A percentile compares a stretch with the other conserved stretches of the same genome.
phyloP scores from a whole-genome alignment of 1,140 invertebrate genomes.

The Drosophila setifemur region DNA sequence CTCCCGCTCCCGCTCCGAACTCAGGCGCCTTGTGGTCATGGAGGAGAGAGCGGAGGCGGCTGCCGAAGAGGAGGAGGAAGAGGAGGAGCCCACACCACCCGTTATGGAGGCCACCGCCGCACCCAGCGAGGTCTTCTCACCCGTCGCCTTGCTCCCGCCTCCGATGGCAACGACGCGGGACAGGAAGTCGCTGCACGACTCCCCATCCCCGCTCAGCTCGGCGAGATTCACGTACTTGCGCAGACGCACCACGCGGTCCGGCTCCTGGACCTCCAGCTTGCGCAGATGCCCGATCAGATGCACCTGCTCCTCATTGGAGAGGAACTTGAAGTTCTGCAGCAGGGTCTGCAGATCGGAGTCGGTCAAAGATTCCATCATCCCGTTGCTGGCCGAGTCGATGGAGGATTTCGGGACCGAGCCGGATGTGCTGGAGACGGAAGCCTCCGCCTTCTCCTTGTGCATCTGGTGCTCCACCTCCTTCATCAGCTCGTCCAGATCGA shows the following conservation, averaged over 20 bases:
- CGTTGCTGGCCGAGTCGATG: constrained; percentile 29
- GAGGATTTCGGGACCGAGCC: not conserved
- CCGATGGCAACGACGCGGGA: constrained; percentile 36
- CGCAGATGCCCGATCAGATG: constrained; percentile 90
- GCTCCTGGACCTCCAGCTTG: constrained; percentile 88
- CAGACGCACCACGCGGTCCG: constrained; percentile 88
- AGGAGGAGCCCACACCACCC: not conserved
- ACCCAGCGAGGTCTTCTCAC: not conserved
- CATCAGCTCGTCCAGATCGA: constrained; percentile 54
- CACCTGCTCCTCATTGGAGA: constrained; percentile 90
- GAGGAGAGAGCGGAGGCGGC: not conserved
- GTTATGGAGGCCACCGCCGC: not conserved
- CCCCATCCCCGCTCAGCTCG: constrained; percentile 67
- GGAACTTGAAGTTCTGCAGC: constrained; percentile 90
- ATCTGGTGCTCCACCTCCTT: constrained; percentile 65
- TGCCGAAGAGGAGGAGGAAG: not conserved
- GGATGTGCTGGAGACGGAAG: no score
- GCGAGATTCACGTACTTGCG: constrained; percentile 86
- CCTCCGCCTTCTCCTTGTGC: constrained; percentile 25
- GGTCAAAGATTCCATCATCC: constrained; percentile 89
- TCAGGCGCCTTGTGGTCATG: constrained; percentile 7
- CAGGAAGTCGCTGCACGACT: constrained; percentile 55
- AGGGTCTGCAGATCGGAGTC: constrained; percentile 89
- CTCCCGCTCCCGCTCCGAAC: not conserved
- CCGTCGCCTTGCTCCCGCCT: not conserved